Evolutionary conservation across 2,113 vertebrate species (phyloP).

Genomic region (Esox niger): DNA sequence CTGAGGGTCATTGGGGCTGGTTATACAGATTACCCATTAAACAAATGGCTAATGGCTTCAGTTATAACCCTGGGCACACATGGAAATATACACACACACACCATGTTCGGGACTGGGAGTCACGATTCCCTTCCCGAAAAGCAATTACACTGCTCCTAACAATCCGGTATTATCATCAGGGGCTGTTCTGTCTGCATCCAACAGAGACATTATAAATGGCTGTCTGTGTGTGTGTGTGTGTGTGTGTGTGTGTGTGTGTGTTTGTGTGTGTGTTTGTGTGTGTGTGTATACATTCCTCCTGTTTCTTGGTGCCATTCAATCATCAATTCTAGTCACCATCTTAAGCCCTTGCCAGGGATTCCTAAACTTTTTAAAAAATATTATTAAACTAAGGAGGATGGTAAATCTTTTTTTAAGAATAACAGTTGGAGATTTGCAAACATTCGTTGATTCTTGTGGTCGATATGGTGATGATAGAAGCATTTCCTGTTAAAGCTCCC

Average conservation of each 20-base stretch:
- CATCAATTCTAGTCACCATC: too few species aligned
- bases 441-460: too few species aligned
- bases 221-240: background rate
- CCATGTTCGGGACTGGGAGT: slow-evolving; percentile 32
- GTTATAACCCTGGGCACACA: slow-evolving; percentile 44
- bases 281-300: slow-evolving; percentile 22
- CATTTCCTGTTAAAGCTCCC: too few species aligned
- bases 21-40: slow-evolving; percentile 56
- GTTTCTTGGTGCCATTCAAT: too few species aligned
- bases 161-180: slow-evolving; percentile 39
- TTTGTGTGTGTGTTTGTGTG: slow-evolving; percentile 10
- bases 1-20: slow-evolving; percentile 3
- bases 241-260: slow-evolving; percentile 3
- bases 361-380: too few species aligned
- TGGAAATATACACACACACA: slow-evolving; percentile 15
- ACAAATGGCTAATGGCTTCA: slow-evolving; percentile 56
- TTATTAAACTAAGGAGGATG: too few species aligned
- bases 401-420: too few species aligned
- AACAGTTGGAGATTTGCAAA: too few species aligned
- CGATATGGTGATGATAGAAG: too few species aligned
- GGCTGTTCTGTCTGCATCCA: slow-evolving; percentile 15
- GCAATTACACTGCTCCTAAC: slow-evolving; percentile 52
- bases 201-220: slow-evolving; percentile 18
- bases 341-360: too few species aligned
- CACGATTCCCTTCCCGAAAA: slow-evolving; percentile 49